A percentile compares a stretch with the other conserved stretches of the same genome.
Evolutionary conservation across 53 echinoderm and acorn worm genomes (phyloP).

Genomic region (Holothuria leucospilota): DNA sequence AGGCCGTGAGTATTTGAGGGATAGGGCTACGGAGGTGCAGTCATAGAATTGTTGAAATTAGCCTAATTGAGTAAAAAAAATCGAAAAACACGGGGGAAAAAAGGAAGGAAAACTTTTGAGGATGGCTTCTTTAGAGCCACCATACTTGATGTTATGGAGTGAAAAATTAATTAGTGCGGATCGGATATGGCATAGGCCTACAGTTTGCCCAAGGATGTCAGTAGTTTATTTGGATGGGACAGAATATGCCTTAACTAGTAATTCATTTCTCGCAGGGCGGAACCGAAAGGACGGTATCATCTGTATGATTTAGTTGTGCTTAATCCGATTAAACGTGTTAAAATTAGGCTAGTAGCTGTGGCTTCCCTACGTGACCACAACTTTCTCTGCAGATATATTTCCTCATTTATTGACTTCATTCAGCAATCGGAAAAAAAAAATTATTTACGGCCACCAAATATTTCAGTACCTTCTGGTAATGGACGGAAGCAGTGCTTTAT

Average conservation of each 20-base stretch:
- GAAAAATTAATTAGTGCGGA: not conserved
- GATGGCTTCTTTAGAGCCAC: not conserved
- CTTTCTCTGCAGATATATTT: conserved; percentile 15
- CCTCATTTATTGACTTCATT: conserved; percentile 1
- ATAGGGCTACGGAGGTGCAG: not conserved
- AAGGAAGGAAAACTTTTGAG: too few relatives aligned
- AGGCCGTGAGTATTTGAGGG: not conserved
- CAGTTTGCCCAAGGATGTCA: conserved; percentile 19
- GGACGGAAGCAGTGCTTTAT: not conserved
- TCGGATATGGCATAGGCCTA: conserved; percentile 8
- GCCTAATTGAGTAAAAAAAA: too few relatives aligned
- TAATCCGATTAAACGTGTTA: not conserved
- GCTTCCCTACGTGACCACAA: not conserved
- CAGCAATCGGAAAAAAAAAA: conserved; percentile 7
- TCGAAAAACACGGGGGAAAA: too few relatives aligned
- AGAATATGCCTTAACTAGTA: not conserved
- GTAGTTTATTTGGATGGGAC: conserved; percentile 27
- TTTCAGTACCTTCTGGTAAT: conserved; percentile 18
- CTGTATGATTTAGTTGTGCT: conserved; percentile 10
- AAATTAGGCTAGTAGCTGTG: too few relatives aligned
- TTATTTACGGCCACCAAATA: conserved; percentile 20
- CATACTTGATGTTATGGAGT: conserved; percentile 26
- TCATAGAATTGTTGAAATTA: not conserved
- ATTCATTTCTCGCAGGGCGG: not conserved
- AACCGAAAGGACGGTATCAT: conserved; percentile 16